Evolutionary conservation across 2,113 vertebrate genomes (phyloP), one percentile per base, ranked within the genome.

Genomic region (Scytalopus superciliaris): DNA sequence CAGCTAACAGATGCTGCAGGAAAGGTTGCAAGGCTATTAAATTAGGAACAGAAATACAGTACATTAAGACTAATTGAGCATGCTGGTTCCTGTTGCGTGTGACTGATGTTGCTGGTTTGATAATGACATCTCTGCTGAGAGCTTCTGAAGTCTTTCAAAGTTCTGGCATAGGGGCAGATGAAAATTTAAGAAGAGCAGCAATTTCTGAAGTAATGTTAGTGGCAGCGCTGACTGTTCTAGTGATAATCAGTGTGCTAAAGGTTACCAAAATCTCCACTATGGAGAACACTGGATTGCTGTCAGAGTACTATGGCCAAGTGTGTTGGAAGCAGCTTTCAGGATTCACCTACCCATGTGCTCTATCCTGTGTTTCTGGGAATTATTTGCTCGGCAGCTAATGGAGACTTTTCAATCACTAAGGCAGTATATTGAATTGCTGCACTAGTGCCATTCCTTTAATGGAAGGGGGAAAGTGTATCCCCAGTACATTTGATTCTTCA

Each of bases 31-130:
- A 74, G 50, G 40, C 79, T 73, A 57, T 88, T 94, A 69, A 90
- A 88, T 86, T 74, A 73, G 63, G 50, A 85, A 70, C 24, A 22
- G 49, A 90, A 94, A 72, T 68, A 60, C 13, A 53, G 53, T 85
- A 35, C 45, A 80, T 94, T 88, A 88, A 83, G 79, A 77, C 70
- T 93, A 93, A 96, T 64, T 83, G 75, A 94, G 83, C 76, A 31
- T 93, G 59, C 70, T 57, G 50, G 21, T 84, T 88, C 72, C 72
- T 90, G 45, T 77, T 92, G 87, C 0, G 7, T 62, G 37, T 44
- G 23, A 42, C 39, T 83, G 72, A 80, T 86, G 68, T 57, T 83
- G n/a, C 75, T 88, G 59, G 42, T 28, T 94, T 69, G 67, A 67
- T 85, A 73, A 88, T 49, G 45, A 57, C 27, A 45, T 23, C 10